phyloP scores from a whole-genome alignment of 2,113 vertebrate species.

The Psittacula cyanocephala region DNA sequence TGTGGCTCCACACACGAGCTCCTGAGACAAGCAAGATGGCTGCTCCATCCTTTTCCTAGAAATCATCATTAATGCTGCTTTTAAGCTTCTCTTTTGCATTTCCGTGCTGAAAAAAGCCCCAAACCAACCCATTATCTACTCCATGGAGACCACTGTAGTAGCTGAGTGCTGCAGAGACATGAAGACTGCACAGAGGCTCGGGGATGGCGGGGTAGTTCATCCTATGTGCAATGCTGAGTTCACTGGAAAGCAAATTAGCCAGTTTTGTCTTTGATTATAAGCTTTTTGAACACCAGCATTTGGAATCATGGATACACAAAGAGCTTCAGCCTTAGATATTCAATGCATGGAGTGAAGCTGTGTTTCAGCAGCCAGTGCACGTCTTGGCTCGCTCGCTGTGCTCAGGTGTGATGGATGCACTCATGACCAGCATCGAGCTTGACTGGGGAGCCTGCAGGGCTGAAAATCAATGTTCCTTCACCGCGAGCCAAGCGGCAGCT shows the following conservation, averaged over 20 bases:
- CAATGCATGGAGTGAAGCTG: fast-evolving
- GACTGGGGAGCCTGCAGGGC: background rate
- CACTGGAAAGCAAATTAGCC: background rate
- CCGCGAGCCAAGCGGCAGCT: background rate
- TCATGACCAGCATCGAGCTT: background rate
- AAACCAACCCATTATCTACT: no score
- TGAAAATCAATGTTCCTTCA: background rate
- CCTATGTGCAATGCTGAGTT: fast-evolving
- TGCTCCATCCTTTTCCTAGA: background rate
- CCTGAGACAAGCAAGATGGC: background rate
- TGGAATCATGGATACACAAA: background rate
- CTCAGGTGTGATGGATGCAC: background rate
- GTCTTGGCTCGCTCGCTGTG: background rate
- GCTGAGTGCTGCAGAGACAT: background rate
- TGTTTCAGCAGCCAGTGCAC: background rate
- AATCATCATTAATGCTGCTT: background rate
- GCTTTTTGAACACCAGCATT: background rate
- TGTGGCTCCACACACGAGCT: background rate
- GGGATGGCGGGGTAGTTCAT: background rate
- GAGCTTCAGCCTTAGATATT: background rate
- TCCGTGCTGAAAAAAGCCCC: background rate
- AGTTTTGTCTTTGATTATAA: background rate
- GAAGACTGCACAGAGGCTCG: fast-evolving
- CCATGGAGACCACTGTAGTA: no score
- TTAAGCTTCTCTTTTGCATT: background rate